Conservation (phyloP, 2,113 vertebrate genomes). For the Pollimyrus isidori region DNA sequence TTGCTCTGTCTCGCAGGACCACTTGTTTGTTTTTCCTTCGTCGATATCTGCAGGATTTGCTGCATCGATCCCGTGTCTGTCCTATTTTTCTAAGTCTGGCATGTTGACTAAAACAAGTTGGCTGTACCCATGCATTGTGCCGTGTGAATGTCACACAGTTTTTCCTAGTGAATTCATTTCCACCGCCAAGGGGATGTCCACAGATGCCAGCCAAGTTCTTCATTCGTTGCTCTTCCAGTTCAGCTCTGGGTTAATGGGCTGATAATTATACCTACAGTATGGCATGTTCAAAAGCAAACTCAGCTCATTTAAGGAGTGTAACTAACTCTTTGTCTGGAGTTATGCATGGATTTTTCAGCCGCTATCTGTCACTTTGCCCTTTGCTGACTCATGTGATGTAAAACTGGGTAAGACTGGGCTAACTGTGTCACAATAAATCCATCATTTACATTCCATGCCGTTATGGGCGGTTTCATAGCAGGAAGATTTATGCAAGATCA, state of each 20-base stretch:
- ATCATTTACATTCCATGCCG: neutral
- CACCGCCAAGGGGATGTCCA: neutral
- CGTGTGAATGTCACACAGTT: neutral
- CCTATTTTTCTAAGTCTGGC: neutral
- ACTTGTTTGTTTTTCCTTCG: neutral
- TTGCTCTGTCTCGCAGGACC: neutral
- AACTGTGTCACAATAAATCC: neutral
- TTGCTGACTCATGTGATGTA: neutral
- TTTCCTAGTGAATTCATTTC: neutral
- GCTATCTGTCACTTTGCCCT: neutral
- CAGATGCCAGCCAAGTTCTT: neutral
- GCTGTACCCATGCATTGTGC: neutral
- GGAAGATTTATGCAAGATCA: neutral
- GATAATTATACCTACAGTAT: neutral
- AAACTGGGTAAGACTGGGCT: neutral
- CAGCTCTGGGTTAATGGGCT: neutral
- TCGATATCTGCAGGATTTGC: neutral
- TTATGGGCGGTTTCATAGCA: neutral
- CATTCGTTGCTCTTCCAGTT: neutral
- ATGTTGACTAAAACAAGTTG: neutral
- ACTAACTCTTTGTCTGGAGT: neutral
- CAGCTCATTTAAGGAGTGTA: neutral
- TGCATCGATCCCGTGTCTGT: neutral
- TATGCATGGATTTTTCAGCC: neutral
- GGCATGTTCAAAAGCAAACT: neutral